phyloP scores from a whole-genome alignment of 2,797 vertebrate species.

The Semotilus atromaculatus region DNA sequence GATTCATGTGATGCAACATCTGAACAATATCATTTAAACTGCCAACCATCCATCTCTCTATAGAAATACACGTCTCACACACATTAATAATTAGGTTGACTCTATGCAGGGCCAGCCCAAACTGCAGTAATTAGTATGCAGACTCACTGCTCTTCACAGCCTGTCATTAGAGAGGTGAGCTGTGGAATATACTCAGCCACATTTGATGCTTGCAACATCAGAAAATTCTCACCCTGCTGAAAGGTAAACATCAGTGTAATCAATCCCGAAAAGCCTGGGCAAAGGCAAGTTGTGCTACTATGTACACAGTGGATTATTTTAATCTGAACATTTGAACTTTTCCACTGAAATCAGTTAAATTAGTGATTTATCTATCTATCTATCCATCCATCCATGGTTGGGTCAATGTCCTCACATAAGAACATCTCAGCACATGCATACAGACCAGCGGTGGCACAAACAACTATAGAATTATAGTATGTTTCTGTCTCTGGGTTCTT shows the following conservation, averaged over 20 bases:
- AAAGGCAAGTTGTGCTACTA: constrained; percentile 13
- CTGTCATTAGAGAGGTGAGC: constrained; percentile 57
- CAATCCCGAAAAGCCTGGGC: constrained; percentile 21
- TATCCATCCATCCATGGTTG: not conserved
- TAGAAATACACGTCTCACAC: not conserved
- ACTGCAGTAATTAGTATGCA: constrained; percentile 63
- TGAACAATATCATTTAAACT: not conserved
- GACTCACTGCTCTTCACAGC: constrained; percentile 57
- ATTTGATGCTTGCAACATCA: constrained; percentile 44
- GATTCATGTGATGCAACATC: not conserved
- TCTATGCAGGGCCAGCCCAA: constrained; percentile 54
- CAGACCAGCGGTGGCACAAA: constrained; percentile 1
- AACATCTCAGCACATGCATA: not conserved
- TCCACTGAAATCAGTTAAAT: constrained; percentile 28
- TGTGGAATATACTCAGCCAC: constrained; percentile 64
- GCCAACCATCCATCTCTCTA: not conserved
- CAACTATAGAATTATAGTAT: constrained; percentile 9
- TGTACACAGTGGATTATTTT: constrained; percentile 24
- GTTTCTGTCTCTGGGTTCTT: not conserved
- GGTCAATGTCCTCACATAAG: not conserved
- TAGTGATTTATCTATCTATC: constrained; percentile 2
- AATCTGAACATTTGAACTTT: constrained; percentile 41
- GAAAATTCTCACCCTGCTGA: constrained; percentile 42
- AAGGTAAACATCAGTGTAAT: constrained; percentile 40
- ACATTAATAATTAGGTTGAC: constrained; percentile 54